These are phyloP conservation scores for Saccostrea echinata DNA, from an alignment of 1,140 invertebrate species.

Conservation along the genomic window DNA sequence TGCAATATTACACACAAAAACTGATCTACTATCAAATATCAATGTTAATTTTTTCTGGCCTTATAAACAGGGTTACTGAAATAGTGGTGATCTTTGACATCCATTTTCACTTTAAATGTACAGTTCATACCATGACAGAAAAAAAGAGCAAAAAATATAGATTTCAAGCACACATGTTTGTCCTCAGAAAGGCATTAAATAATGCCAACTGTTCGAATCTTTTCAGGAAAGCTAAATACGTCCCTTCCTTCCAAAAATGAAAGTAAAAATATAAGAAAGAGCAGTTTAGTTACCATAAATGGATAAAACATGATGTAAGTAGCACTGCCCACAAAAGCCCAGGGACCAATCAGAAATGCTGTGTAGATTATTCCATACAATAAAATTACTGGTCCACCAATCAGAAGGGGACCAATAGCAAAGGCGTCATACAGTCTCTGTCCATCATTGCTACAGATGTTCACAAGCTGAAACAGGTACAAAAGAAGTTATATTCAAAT, in stretches of 20 bases:
- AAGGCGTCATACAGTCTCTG: constrained; percentile 85
- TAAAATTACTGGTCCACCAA: constrained; percentile 85
- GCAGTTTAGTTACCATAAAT: constrained; percentile 83
- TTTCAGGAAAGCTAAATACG: not conserved
- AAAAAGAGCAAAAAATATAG: not conserved
- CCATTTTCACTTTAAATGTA: no score
- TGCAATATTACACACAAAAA: constrained; percentile 51
- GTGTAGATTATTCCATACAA: constrained; percentile 84
- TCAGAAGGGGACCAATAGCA: constrained; percentile 83
- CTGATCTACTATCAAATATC: no score
- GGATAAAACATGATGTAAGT: constrained; percentile 86
- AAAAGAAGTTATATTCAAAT: no score
- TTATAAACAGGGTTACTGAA: no score
- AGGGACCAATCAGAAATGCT: constrained; percentile 83
- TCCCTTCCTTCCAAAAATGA: not conserved
- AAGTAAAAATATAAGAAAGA: not conserved
- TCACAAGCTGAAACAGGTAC: constrained; percentile 82
- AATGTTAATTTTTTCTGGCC: no score
- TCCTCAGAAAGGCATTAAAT: not conserved
- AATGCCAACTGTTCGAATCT: not conserved
- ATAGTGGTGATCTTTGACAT: no score
- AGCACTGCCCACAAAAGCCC: constrained; percentile 84
- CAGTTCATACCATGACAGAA: no score
- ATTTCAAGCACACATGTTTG: not conserved
- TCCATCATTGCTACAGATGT: constrained; percentile 86